Base-by-base conservation (phyloP, 2,113 vertebrate genomes). In the Perca fluviatilis region DNA sequence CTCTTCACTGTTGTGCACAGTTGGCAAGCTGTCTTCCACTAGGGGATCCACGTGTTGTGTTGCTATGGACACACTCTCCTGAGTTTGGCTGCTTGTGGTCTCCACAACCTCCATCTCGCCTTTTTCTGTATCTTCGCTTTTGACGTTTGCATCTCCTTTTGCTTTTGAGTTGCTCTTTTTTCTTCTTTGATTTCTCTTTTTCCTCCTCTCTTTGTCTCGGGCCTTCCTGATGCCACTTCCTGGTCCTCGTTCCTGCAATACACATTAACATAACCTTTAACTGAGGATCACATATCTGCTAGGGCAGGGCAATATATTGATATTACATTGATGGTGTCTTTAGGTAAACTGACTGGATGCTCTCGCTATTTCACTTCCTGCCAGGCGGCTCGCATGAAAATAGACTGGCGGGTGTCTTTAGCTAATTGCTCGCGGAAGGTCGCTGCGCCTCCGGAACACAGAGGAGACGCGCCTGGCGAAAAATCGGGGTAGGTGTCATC, bases 161-260 rank as follows among this genome's bases (percentile, higher is more conserved):
- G 10, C 25, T 0, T 56, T 23, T 3, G 27, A 51, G n/a, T 0
- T 5, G 23, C 16, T 81, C 46, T 57, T 88, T 65, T 62, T 77
- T 5, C 57, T 79, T 50, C 61, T 91, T 2, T 1, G 68, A 4
- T 21, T 65, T 75, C 72, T 91, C 66, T n/a, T 92, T 33, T 8
- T 92, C 57, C 14, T 85, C 46, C 19, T 80, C 30, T 56, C 63
- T 36, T 73, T 74, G 11, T 83, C 66, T 57, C 50, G 57, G 62
- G 1, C 60, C 7, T 15, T 75, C 53, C 50, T 74, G 58, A 19
- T 36, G 25, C 40, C 51, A 15, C 21, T 49, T 7, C 9, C 50
- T 21, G 58, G 14, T 21, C 54, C 53, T 49, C 66, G 74, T 6
- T 57, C 49, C 86, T 86, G 75, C 16, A 87, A 92, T 0, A 87